Conservation (phyloP, 37 sponge, comb jelly and placozoan species). For the Mnemiopsis leidyi region DNA sequence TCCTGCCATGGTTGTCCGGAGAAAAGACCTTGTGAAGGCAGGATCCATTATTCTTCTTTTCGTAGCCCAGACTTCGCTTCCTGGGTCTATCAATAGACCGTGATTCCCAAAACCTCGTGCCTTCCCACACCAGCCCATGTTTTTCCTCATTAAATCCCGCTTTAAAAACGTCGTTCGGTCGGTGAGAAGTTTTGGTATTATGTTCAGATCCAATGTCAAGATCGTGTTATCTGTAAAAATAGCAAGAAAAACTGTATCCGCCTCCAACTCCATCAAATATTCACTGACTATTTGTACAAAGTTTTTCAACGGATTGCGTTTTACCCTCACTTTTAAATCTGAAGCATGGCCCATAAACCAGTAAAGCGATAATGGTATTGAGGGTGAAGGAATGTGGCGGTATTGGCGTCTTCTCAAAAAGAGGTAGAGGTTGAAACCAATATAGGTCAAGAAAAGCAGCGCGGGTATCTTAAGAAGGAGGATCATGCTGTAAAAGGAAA, state of each 20-base stretch:
- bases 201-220: not conserved
- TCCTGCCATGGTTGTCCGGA: not conserved
- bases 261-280: not conserved
- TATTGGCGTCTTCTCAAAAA: not conserved
- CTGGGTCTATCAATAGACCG: not conserved
- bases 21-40: not conserved
- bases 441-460: not conserved
- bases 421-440: not conserved
- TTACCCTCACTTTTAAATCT: not conserved
- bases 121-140: not conserved
- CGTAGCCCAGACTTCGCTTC: too few species aligned
- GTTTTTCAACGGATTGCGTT: not conserved
- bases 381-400: slow-evolving; percentile 68
- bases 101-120: not conserved
- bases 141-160: not conserved
- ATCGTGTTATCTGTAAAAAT: not conserved
- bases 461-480: too few species aligned
- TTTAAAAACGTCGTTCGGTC: not conserved
- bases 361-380: slow-evolving; percentile 70
- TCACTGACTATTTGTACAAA: not conserved
- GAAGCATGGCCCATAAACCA: not conserved
- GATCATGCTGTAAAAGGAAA: too few species aligned
- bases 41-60: slow-evolving; percentile 7
- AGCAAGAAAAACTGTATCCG: not conserved
- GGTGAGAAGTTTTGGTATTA: not conserved